Percentiles rank a stretch among this genome's conserved stretches.
Conservation (phyloP, 1,140 invertebrate species). For the Cyphomyrmex costatus region DNA sequence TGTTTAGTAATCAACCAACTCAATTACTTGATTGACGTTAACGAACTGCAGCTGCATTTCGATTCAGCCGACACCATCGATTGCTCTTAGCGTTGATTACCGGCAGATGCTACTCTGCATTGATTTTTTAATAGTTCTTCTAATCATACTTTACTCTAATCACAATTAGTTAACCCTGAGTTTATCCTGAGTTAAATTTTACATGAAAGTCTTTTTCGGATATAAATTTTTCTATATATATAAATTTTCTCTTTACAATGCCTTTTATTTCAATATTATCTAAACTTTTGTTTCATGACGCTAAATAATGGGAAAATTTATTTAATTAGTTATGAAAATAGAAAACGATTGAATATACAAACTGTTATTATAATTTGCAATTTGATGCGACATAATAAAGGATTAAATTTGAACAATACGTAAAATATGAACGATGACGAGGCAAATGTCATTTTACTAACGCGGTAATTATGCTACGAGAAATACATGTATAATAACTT, state of each 20-base stretch:
- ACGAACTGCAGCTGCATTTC: constrained; percentile 68
- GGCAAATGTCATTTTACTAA: constrained; percentile 25
- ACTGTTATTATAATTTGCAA: neutral
- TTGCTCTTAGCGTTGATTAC: constrained; percentile 70
- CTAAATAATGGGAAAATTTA: neutral
- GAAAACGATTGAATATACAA: neutral
- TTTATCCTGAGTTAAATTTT: neutral
- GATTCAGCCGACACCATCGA: constrained; percentile 32
- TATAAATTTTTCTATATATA: no score
- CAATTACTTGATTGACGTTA: constrained; percentile 46
- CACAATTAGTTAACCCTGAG: constrained; percentile 3
- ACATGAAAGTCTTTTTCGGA: neutral
- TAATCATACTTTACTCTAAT: constrained; percentile 24
- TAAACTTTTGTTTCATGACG: neutral
- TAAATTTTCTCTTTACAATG: neutral
- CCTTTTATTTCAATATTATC: neutral
- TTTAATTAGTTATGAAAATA: constrained; percentile 13
- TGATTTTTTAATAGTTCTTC: constrained; percentile 64
- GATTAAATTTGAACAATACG: constrained; percentile 5
- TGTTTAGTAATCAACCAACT: constrained; percentile 8
- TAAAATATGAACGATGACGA: neutral
- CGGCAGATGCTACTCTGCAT: constrained; percentile 70
- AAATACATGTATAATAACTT: constrained; percentile 61
- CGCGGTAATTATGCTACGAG: constrained; percentile 35
- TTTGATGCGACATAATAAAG: neutral